phyloP scores from a whole-genome alignment of 2,888 invertebrate genomes.

The Lithophane leautieri region DNA sequence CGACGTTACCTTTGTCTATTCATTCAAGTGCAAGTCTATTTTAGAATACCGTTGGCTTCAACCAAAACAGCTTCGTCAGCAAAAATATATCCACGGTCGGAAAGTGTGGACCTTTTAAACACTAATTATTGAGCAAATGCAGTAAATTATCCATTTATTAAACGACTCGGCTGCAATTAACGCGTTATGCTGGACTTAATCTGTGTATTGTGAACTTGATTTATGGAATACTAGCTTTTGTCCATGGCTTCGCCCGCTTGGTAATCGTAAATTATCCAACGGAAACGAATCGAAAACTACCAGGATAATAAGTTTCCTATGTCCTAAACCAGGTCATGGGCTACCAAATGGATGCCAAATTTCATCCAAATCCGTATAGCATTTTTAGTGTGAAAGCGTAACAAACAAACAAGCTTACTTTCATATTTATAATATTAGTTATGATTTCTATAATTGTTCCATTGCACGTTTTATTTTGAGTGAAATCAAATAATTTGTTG shows the following conservation, averaged over 20 bases:
- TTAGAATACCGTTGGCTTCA: not conserved
- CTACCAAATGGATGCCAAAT: too few species aligned
- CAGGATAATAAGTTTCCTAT: too few species aligned
- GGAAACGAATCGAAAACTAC: too few species aligned
- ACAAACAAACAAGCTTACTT: too few species aligned
- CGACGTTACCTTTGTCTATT: not conserved
- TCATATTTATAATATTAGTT: too few species aligned
- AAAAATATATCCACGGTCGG: constrained; percentile 7
- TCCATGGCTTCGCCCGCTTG: too few species aligned
- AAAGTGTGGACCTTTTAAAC: constrained; percentile 27
- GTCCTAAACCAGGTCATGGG: too few species aligned
- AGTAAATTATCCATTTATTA: constrained; percentile 49
- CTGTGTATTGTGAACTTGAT: constrained; percentile 37
- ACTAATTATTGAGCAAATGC: constrained; percentile 50
- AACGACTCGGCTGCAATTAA: constrained; percentile 41
- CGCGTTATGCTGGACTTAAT: constrained; percentile 22
- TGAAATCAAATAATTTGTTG: not conserved
- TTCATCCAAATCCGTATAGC: not conserved
- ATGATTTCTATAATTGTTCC: constrained; percentile 21
- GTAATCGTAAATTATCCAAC: too few species aligned
- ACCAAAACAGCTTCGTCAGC: constrained; percentile 1
- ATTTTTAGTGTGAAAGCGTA: not conserved
- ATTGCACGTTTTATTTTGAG: constrained; percentile 19
- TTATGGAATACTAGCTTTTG: constrained; percentile 24
- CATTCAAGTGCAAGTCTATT: not conserved